Conservation (phyloP, 2,113 vertebrate species). For the Aphyosemion australe region DNA sequence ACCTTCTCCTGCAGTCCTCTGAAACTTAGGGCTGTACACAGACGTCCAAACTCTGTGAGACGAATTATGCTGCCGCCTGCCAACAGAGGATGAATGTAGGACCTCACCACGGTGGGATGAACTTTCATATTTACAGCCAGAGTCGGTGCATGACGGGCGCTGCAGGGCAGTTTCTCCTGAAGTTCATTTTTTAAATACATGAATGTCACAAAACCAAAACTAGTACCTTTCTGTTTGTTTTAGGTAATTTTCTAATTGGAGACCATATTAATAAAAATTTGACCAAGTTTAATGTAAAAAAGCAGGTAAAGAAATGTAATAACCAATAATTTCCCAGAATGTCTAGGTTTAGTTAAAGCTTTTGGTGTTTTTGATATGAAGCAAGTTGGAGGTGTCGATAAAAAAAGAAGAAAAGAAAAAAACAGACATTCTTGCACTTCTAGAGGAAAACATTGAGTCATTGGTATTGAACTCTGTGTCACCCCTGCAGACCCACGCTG, state of each 20-base stretch:
- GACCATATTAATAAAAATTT: too few relatives aligned
- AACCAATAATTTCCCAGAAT: not conserved
- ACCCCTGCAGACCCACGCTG: slow-evolving; percentile 34
- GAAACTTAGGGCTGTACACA: slow-evolving; percentile 36
- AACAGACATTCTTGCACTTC: not conserved
- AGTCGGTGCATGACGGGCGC: slow-evolving; percentile 24
- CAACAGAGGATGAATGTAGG: slow-evolving; percentile 55
- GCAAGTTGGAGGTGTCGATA: not conserved
- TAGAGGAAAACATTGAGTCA: slow-evolving; percentile 34
- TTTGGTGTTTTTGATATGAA: slow-evolving; percentile 13
- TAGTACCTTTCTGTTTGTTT: too few relatives aligned
- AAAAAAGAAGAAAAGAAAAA: not conserved
- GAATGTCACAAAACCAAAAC: too few relatives aligned
- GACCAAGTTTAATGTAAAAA: too few relatives aligned
- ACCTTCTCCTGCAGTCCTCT: not conserved
- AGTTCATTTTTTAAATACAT: slow-evolving; percentile 2
- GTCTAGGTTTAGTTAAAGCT: slow-evolving; percentile 25
- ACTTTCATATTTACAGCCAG: slow-evolving; percentile 53
- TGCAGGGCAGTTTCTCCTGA: slow-evolving; percentile 26
- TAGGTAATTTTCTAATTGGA: too few relatives aligned
- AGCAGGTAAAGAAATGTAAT: too few relatives aligned
- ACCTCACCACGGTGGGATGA: slow-evolving; percentile 26
- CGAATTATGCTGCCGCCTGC: slow-evolving; percentile 41
- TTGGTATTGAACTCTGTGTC: slow-evolving; percentile 26
- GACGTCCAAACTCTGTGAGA: slow-evolving; percentile 34